Evolutionary conservation across 2,888 invertebrate species (phyloP).

Genomic region (Neoscelio sp.): DNA sequence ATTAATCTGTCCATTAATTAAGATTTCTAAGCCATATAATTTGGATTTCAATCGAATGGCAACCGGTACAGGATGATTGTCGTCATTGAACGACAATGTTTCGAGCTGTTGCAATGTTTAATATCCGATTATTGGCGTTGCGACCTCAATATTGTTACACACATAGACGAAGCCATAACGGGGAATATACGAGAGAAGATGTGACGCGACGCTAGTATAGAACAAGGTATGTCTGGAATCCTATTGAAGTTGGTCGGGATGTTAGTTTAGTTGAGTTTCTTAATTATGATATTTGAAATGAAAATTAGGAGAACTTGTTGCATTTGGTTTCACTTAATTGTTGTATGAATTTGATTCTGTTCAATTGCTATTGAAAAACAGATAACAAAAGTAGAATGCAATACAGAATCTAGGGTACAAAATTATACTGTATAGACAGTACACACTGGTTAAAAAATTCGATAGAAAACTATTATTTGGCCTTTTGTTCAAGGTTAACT

Average conservation of each 20-base stretch:
- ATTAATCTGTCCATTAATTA: conserved; percentile 60
- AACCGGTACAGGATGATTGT: conserved; percentile 53
- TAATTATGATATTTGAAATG: conserved; percentile 29
- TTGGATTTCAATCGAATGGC: conserved; percentile 58
- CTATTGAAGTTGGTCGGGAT: conserved; percentile 45
- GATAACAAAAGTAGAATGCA: neutral
- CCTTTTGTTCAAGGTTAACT: too few relatives aligned
- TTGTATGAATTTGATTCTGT: too few relatives aligned
- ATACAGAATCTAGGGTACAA: neutral
- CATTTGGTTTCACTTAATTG: too few relatives aligned
- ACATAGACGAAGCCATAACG: conserved; percentile 33
- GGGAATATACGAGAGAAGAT: conserved; percentile 45
- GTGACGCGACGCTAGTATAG: conserved; percentile 61
- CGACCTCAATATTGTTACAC: conserved; percentile 67
- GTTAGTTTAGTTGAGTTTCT: conserved; percentile 42
- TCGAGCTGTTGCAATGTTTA: conserved; percentile 62
- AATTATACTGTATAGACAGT: too few relatives aligned
- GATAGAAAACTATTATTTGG: too few relatives aligned
- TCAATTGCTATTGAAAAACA: too few relatives aligned
- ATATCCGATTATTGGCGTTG: conserved; percentile 70
- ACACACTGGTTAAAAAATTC: too few relatives aligned
- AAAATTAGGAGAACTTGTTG: conserved; percentile 52
- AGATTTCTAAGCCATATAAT: conserved; percentile 60
- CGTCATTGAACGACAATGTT: conserved; percentile 50
- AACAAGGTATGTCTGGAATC: conserved; percentile 39